phyloP scores from a whole-genome alignment of 2,797 vertebrate species.

The Microchirus variegatus region DNA sequence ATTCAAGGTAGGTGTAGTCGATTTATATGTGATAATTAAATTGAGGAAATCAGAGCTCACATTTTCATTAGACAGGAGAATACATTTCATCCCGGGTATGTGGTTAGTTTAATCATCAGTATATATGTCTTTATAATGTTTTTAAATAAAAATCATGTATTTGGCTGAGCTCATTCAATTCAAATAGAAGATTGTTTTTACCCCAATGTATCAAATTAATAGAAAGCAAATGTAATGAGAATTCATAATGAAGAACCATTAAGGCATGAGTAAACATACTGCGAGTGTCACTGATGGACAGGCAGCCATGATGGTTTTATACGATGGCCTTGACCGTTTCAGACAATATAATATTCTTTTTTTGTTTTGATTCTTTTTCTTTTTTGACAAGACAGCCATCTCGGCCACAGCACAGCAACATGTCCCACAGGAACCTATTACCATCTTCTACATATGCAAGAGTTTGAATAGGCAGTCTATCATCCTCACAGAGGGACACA shows the following conservation, averaged over 20 bases:
- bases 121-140: background rate
- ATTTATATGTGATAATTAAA: conserved; percentile 65
- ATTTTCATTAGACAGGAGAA: conserved; percentile 31
- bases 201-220: background rate
- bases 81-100: background rate
- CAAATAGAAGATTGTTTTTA: background rate
- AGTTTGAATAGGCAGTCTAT: conserved; percentile 72
- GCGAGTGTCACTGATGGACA: conserved; percentile 21
- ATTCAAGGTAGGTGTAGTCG: conserved; percentile 56
- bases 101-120: background rate
- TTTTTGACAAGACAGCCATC: conserved; percentile 42
- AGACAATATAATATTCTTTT: conserved; percentile 54
- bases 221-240: conserved; percentile 6
- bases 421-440: conserved; percentile 77
- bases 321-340: conserved; percentile 49
- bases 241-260: background rate
- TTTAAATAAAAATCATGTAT: background rate
- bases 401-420: conserved; percentile 47
- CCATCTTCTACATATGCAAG: conserved; percentile 73
- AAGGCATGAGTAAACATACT: conserved; percentile 9
- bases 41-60: conserved; percentile 49
- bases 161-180: background rate
- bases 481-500: conserved; percentile 69
- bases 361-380: conserved; percentile 21
- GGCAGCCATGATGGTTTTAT: conserved; percentile 22